Conservation (phyloP, 2,888 invertebrate genomes). For the Thera obeliscata region DNA sequence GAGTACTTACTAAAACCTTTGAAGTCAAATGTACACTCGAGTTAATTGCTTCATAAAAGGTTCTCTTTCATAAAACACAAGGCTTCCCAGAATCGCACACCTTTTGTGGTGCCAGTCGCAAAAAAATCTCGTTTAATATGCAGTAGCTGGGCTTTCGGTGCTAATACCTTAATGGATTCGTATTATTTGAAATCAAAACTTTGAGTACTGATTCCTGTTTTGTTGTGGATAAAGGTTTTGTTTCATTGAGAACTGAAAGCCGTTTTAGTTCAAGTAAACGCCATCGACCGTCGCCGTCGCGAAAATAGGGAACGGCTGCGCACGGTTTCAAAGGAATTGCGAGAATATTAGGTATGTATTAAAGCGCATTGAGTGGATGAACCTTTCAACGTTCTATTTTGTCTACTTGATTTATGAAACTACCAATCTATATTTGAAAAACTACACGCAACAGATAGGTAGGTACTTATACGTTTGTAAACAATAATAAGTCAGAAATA, state of each 20-base stretch:
- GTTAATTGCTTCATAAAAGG: slow-evolving; percentile 36
- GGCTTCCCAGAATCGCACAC: slow-evolving; percentile 5
- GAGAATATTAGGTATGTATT: slow-evolving; percentile 46
- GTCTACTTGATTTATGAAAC: slow-evolving; percentile 32
- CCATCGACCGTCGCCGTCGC: slow-evolving; percentile 31
- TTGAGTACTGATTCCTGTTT: slow-evolving; percentile 44
- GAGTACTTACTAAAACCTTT: slow-evolving; percentile 34
- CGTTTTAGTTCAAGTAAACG: slow-evolving; percentile 44
- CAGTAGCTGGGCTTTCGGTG: slow-evolving; percentile 34
- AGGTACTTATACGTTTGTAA: slow-evolving; percentile 30
- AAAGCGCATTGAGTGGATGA: slow-evolving; percentile 46
- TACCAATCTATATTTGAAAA: slow-evolving; percentile 35
- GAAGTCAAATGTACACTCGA: slow-evolving; percentile 36
- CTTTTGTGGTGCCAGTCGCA: slow-evolving; percentile 4
- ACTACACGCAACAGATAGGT: slow-evolving; percentile 36
- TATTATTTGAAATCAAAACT: slow-evolving; percentile 43
- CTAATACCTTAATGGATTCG: slow-evolving; percentile 51
- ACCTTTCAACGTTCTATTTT: slow-evolving; percentile 30
- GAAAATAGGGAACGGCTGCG: slow-evolving; percentile 39
- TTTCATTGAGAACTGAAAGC: slow-evolving; percentile 44
- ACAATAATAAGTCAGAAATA: slow-evolving; percentile 45
- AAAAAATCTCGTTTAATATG: slow-evolving; percentile 39
- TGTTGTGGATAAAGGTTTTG: slow-evolving; percentile 44
- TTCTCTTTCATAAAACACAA: slow-evolving; percentile 17
- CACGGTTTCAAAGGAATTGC: slow-evolving; percentile 52